Evolutionary conservation across 2,113 vertebrate species (phyloP), one percentile per base, ranked within the genome.

Genomic region (Gopherus flavomarginatus): DNA sequence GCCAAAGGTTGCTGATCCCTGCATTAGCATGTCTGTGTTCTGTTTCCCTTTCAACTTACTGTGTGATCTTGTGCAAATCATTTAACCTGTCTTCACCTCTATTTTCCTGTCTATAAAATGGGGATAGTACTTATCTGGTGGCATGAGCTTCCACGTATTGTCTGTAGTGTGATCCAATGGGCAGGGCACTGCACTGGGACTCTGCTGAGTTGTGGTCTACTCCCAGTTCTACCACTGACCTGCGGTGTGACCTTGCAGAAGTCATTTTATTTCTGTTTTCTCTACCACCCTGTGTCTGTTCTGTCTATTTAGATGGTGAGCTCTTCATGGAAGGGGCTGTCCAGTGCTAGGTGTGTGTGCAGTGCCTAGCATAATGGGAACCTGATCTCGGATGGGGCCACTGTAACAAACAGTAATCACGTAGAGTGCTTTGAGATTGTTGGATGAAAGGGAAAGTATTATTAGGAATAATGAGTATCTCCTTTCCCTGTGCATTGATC

Each of bases 381-480:
- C 22, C 29, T 78, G 31, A 27, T 0, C n/a, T 92, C 87, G 50
- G 83, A 50, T 95, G 95, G 50, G 90, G 90, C 93, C 93, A 90
- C 90, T 54, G 83, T 88, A 97, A 85, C 90, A 93, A 95, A 94
- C 1, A 17, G 86, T 59, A 49, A 4, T 77, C 59, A 79, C 93
- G 90, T 29, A 90, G 59, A 88, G 85, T 91, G 93, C 82, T 95
- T 97, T 95, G 91, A 96, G 95, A 96, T 93, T 92, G 87, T 95
- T 83, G 78, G 81, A 91, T 90, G 38, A 85, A 95, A 96, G 92
- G 93, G 59, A 54, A 17, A 92, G 83, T 52, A 95, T 92, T 94
- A 72, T 80, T 29, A 29, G 81, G 85, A 93, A 78, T 78, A 92
- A 94, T 94, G 95, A 97, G 91, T 77, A 81, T 96, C 90, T 88